These are phyloP conservation scores for Mizuhopecten yessoensis DNA, from an alignment of 1,140 invertebrate genomes.

Conservation along the genomic window DNA sequence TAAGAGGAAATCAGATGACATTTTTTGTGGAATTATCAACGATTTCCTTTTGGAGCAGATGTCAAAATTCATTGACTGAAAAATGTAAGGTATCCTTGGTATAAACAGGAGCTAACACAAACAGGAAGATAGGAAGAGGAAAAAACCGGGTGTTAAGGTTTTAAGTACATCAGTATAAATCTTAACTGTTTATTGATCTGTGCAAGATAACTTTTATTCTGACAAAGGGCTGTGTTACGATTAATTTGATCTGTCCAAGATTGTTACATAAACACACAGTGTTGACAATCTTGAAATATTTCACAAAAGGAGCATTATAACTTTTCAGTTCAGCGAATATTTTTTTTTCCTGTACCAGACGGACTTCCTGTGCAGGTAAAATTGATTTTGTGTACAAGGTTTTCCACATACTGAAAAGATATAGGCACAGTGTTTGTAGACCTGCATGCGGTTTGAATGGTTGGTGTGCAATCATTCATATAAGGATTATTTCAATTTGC, in stretches of 20 bases:
- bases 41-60: not conserved
- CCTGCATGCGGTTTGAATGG: too few relatives aligned
- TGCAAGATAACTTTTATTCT: not conserved
- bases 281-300: constrained; percentile 28
- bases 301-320: constrained; percentile 33
- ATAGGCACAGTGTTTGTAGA: not conserved
- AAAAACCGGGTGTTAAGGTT: not conserved
- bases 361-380: not conserved
- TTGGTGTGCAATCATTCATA: not conserved
- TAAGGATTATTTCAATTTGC: too few relatives aligned
- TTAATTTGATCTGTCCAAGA: not conserved
- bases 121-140: not conserved
- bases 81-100: not conserved
- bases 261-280: constrained; percentile 15
- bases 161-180: not conserved
- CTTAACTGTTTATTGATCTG: not conserved
- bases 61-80: not conserved
- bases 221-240: not conserved
- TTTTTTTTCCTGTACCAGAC: not conserved
- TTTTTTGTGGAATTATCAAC: not conserved
- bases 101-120: not conserved
- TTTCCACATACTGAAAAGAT: not conserved
- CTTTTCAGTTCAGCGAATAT: not conserved
- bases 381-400: not conserved
- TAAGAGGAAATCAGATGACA: not conserved